Evolutionary conservation across 2,113 vertebrate genomes (phyloP), one percentile per base, ranked within the genome.

Genomic region (Sturnira hondurensis): DNA sequence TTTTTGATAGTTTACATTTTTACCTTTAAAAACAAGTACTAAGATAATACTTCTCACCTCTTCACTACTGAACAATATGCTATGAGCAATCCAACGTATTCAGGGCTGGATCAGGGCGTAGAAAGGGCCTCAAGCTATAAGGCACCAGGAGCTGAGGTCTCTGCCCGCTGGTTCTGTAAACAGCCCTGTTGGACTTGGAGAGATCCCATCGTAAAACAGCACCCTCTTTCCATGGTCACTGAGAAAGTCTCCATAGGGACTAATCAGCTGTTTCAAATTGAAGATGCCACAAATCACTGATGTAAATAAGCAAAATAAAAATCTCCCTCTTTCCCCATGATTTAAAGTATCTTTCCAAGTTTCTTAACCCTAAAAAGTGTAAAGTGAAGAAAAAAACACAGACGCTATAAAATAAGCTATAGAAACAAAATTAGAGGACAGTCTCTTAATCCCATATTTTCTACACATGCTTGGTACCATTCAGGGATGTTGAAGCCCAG

Each of bases 191-290:
- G 82, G 90, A 88, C 50, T 68, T 85, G 7, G 45, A 95, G 78
- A 96, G 74, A 71, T 70, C 68, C 38, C 1, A 7, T 92, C 54
- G 63, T 96, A 86, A 97, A 96, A 90, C 82, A 95, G 93, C 89
- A 93, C n/a, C 45, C 54, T 94, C 78, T 96, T 93, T 95, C 93
- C 63, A 80, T 65, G 58, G 93, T 74, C 94, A 89, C 56, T 0
- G 28, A 89, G 67, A 82, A 78, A 65, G 73, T 93, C 95, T 93
- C 95, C 31, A 20, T 54, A 83, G 92, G 77, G 58, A 58, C 89
- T 91, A 77, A 93, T 92, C 92, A 77, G 89, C 86, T 87, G 3
- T 50, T 43, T 84, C 58, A 91, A 84, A 96, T 67, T 22, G 47
- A 96, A 65, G 86, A 74, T 71, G 88, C 78, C 78, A 96, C 73